These are phyloP conservation scores for Hipparchia sbordonii DNA, from an alignment of 2,888 invertebrate species.

Conservation along the genomic window DNA sequence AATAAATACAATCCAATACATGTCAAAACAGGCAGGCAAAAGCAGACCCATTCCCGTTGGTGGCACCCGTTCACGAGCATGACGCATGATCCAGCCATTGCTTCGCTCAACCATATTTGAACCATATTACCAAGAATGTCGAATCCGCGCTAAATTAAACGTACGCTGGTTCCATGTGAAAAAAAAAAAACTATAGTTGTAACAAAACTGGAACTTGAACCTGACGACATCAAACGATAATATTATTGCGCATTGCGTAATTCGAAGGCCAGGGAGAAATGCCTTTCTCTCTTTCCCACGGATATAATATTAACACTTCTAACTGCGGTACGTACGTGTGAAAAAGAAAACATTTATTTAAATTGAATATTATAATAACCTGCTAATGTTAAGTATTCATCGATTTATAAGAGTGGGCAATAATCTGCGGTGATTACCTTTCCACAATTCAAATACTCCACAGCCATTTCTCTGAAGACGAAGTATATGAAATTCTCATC, in stretches of 20 bases:
- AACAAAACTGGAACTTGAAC: not conserved
- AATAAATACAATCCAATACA: too few relatives aligned
- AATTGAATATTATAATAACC: not conserved
- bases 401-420: too few relatives aligned
- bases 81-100: too few relatives aligned
- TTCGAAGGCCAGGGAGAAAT: conserved; percentile 13
- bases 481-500: conserved; percentile 94
- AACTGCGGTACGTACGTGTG: not conserved
- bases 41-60: too few relatives aligned
- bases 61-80: too few relatives aligned
- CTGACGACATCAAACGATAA: conserved; percentile 7
- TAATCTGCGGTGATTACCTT: conserved; percentile 82
- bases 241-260: conserved; percentile 14
- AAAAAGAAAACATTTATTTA: conserved; percentile 1
- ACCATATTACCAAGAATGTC: not conserved
- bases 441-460: conserved; percentile 96
- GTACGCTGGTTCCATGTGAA: not conserved
- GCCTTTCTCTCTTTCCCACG: conserved; percentile 21
- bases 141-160: not conserved
- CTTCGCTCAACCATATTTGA: too few relatives aligned
- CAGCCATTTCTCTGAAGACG: conserved; percentile 94
- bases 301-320: conserved; percentile 12
- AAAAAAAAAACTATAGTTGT: not conserved
- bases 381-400: too few relatives aligned
- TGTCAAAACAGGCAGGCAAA: too few relatives aligned